Base-by-base conservation (phyloP, 2,797 vertebrate genomes). In the Sebastes vulpes region DNA sequence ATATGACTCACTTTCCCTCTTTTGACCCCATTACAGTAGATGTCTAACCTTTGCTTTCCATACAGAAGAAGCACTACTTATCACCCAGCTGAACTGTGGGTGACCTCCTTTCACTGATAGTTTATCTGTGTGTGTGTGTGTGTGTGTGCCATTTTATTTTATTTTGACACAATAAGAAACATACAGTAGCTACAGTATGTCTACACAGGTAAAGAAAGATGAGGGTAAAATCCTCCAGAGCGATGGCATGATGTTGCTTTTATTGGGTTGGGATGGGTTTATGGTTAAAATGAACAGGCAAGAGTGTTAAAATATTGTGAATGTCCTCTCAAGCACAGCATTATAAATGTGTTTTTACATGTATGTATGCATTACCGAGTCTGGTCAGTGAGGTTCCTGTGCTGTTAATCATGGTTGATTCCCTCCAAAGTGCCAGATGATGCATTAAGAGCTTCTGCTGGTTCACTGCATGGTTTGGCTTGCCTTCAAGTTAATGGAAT, bases 11-110 rank as follows among this genome's bases (percentile, higher is more conserved):
- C 18, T 66, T 69, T 70, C 57, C 46, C 58, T 64, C 23, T 21
- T 53, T 66, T 86, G 63, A 79, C 54, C 74, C 74, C 23, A 68
- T 72, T 69, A 59, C 28, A 65, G 42, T 60, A 31, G 52, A 63
- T 8, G 35, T 83, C 31, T 68, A 71, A 77, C 80, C 58, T 75
- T 66, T 85, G 54, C 65, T 68, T 56, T 56, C 50, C n/a, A 32
- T 64, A 60, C 9, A 66, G 9, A 28, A 63, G 77, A 69, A 65
- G 31, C 25, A 31, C 26, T 60, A 48, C 58, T 50, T 60, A 53
- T 58, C 60, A 54, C 26, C 10, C 14, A 64, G 12, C 31, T 75
- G 69, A 88, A 74, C 68, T 70, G 52, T 69, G 35, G 16, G 11
- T 46, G 54, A 32, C 54, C 48, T 69, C 23, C 20, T 64, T 71